Percentiles rank a stretch among this genome's conserved stretches.
phyloP scores from a whole-genome alignment of 2,888 invertebrate species.

The Folsomia manolachei region DNA sequence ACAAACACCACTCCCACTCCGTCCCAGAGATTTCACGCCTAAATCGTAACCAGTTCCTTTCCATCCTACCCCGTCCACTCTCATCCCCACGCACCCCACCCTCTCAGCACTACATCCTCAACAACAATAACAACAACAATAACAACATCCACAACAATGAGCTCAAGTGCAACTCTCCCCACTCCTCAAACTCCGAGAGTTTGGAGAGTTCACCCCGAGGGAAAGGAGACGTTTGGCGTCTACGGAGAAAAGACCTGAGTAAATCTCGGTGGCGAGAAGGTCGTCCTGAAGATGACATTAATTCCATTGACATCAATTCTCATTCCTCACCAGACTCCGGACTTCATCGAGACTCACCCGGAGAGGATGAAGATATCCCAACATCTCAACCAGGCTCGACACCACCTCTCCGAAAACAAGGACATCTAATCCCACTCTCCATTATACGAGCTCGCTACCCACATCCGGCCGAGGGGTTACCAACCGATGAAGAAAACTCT shows the following conservation, averaged over 20 bases:
- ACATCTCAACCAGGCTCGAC: conserved; percentile 28
- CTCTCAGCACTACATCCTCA: conserved; percentile 42
- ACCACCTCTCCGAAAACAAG: conserved; percentile 42
- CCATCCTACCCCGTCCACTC: conserved; percentile 32
- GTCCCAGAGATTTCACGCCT: conserved; percentile 27
- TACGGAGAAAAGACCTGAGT: neutral
- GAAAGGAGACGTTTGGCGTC: conserved; percentile 7
- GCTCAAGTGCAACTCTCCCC: conserved; percentile 25
- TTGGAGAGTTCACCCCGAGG: neutral
- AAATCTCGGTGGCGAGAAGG: conserved; percentile 43
- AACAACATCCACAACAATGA: conserved; percentile 37
- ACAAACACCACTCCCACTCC: conserved; percentile 33
- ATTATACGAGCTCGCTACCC: conserved; percentile 48
- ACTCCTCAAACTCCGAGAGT: conserved; percentile 14
- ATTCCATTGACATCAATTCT: conserved; percentile 43
- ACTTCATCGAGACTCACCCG: conserved; percentile 50
- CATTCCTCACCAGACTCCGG: conserved; percentile 50
- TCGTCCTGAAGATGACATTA: conserved; percentile 37
- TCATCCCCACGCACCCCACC: conserved; percentile 34
- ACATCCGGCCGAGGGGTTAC: conserved; percentile 24
- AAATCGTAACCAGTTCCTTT: conserved; percentile 30
- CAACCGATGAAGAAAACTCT: conserved; percentile 18
- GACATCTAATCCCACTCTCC: conserved; percentile 49
- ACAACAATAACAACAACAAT: conserved; percentile 38
- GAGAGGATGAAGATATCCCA: conserved; percentile 48